These are phyloP conservation scores for Drosophila chauvacae DNA, from an alignment of 1,140 invertebrate species.

Conservation along the genomic window DNA sequence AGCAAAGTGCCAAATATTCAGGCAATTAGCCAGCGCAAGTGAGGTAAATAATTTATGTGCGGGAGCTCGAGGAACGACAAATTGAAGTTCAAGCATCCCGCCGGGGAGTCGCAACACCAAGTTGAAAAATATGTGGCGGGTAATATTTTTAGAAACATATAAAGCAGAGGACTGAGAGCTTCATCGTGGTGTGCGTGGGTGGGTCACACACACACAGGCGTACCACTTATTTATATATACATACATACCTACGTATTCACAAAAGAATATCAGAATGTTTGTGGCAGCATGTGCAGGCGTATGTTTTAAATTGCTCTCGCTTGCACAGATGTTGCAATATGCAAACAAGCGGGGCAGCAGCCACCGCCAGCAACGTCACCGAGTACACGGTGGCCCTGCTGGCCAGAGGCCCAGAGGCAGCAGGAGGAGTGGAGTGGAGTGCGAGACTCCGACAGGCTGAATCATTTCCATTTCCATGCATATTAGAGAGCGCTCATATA, in stretches of 20 bases:
- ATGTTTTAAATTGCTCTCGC: constrained; percentile 73
- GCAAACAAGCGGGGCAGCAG: constrained; percentile 73
- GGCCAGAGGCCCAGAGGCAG: neutral
- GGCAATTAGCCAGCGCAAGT: constrained; percentile 43
- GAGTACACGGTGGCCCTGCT: constrained; percentile 50
- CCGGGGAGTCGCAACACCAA: constrained; percentile 1
- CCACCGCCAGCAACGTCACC: constrained; percentile 19
- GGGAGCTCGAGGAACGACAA: constrained; percentile 10
- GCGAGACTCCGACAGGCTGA: constrained; percentile 20
- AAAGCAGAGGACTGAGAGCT: constrained; percentile 1
- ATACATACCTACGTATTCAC: neutral
- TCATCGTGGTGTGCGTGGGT: constrained; percentile 20
- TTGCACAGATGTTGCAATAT: constrained; percentile 80
- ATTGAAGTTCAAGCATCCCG: constrained; percentile 44
- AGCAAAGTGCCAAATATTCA: constrained; percentile 49
- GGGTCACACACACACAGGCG: constrained; percentile 12
- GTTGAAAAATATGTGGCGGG: constrained; percentile 31
- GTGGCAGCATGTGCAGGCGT: constrained; percentile 63
- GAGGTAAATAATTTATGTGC: constrained; percentile 21
- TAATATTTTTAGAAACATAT: constrained; percentile 45
- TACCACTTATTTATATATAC: constrained; percentile 32
- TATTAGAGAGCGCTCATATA: constrained; percentile 1
- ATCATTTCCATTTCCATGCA: constrained; percentile 31
- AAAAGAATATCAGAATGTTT: constrained; percentile 12
- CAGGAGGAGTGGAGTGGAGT: neutral